A percentile compares a stretch with the other conserved stretches of the same genome.
phyloP scores from a whole-genome alignment of 2,888 invertebrate genomes.

The Acanthococcus lagerstroemiae region DNA sequence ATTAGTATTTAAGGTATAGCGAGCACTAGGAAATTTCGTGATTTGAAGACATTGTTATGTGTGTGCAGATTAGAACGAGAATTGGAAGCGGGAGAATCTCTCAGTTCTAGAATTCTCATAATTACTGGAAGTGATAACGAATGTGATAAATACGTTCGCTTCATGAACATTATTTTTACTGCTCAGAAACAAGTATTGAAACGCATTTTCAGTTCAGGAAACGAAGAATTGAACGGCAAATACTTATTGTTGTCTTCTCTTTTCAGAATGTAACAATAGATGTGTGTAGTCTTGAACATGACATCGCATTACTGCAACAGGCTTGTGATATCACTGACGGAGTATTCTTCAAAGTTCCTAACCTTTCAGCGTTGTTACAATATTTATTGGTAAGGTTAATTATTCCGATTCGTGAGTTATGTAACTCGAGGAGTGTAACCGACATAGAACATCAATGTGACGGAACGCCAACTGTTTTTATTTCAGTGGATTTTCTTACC shows the following conservation, averaged over 20 bases:
- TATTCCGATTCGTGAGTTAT: not conserved
- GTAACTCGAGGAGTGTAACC: not conserved
- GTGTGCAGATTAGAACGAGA: slow-evolving; percentile 43
- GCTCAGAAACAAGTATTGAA: slow-evolving; percentile 67
- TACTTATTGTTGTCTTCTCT: slow-evolving; percentile 37
- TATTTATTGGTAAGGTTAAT: slow-evolving; percentile 66
- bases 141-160: slow-evolving; percentile 92
- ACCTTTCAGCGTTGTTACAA: slow-evolving; percentile 73
- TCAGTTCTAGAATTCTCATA: slow-evolving; percentile 69
- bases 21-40: too few species aligned
- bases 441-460: not conserved
- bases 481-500: slow-evolving; percentile 86
- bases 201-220: too few species aligned
- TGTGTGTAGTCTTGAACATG: slow-evolving; percentile 84
- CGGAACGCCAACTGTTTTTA: slow-evolving; percentile 26
- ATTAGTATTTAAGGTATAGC: too few species aligned
- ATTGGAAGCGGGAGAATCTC: slow-evolving; percentile 43
- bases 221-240: too few species aligned
- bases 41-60: too few species aligned
- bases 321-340: slow-evolving; percentile 95
- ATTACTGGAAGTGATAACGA: slow-evolving; percentile 85
- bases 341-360: slow-evolving; percentile 69
- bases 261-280: slow-evolving; percentile 74
- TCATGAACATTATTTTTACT: slow-evolving; percentile 97
- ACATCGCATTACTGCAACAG: slow-evolving; percentile 82